These are phyloP conservation scores for Argopecten irradians DNA, from an alignment of 1,140 invertebrate genomes.

Conservation along the genomic window DNA sequence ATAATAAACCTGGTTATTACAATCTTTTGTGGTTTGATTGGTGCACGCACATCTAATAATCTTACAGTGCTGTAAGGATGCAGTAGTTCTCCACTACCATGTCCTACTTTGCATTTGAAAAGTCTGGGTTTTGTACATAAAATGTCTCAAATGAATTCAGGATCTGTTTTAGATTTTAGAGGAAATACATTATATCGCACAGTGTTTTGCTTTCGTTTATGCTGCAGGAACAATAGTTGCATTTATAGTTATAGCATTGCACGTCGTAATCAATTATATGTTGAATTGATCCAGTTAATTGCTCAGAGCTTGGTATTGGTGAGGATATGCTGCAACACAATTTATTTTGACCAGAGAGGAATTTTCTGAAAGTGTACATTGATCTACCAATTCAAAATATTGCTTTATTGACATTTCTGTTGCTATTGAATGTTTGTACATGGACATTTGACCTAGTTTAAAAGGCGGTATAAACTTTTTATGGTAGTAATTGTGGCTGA, in stretches of 20 bases:
- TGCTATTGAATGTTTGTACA: not conserved
- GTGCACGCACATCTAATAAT: not conserved
- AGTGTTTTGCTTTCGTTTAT: no score
- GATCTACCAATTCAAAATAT: no score
- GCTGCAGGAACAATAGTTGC: no score
- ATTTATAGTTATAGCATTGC: no score
- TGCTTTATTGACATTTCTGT: no score
- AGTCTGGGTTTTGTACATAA: not conserved
- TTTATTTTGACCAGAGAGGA: not conserved
- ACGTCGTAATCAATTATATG: no score
- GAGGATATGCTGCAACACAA: no score
- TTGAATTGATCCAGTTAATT: no score
- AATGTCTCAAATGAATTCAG: not conserved
- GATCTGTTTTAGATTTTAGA: not conserved
- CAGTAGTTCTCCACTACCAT: not conserved
- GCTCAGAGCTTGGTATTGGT: no score
- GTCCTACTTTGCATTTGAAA: not conserved
- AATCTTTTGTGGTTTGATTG: not conserved
- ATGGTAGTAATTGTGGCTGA: not conserved
- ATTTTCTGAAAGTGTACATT: not conserved
- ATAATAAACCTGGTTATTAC: not conserved
- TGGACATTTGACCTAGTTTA: not conserved
- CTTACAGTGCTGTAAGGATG: not conserved
- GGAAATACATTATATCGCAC: no score
- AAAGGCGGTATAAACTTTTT: not conserved